Percentiles rank a stretch among this genome's conserved stretches.
Conservation (phyloP, 2,797 vertebrate species). For the Glossophaga mutica region DNA sequence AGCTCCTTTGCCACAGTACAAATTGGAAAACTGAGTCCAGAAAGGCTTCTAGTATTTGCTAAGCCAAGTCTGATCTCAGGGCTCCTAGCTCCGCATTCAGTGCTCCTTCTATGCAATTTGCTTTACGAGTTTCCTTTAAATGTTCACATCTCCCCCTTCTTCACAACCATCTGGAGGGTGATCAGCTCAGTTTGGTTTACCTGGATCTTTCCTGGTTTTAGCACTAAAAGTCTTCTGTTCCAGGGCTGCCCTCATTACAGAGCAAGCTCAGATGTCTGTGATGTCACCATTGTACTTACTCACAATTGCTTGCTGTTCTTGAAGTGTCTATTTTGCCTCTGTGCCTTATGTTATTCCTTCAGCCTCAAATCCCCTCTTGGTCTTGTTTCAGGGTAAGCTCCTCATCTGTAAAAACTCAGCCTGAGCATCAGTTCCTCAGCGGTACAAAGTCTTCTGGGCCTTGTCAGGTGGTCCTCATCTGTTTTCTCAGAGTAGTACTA, state of each 20-base stretch:
- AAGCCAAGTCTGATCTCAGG: background rate
- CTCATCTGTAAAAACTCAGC: background rate
- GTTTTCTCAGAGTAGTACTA: background rate
- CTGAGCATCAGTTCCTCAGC: background rate
- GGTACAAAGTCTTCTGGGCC: background rate
- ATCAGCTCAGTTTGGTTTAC: background rate
- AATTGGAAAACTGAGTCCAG: background rate
- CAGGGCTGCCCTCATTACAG: background rate
- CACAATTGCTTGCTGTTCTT: background rate
- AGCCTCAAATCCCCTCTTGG: background rate
- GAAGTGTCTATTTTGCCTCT: background rate
- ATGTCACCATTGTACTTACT: background rate
- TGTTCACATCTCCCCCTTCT: background rate
- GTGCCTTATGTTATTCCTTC: background rate
- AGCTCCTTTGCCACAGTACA: background rate
- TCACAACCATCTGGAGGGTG: background rate
- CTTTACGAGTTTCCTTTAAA: background rate
- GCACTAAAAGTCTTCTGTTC: background rate
- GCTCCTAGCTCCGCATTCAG: background rate
- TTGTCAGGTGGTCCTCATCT: background rate
- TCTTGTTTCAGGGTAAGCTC: background rate
- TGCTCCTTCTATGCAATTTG: background rate
- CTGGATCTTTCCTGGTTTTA: background rate
- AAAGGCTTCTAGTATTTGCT: background rate
- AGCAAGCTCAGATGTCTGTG: background rate